phyloP scores from a whole-genome alignment of 2,888 invertebrate species.

The Rhagium mordax region DNA sequence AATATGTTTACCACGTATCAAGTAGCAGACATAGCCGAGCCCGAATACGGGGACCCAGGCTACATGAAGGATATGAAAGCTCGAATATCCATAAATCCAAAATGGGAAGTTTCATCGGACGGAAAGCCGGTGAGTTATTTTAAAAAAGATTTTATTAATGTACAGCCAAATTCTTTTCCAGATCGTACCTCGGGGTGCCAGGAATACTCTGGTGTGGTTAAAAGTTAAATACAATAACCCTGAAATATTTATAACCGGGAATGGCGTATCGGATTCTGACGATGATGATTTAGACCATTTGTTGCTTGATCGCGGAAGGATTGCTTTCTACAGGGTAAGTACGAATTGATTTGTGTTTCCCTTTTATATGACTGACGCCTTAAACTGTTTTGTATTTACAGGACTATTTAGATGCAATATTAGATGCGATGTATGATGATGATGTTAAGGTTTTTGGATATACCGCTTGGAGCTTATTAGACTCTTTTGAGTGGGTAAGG shows the following conservation, averaged over 20 bases:
- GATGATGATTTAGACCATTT: neutral
- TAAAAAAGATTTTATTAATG: neutral
- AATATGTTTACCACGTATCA: constrained; percentile 78
- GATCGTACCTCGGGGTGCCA: constrained; percentile 77
- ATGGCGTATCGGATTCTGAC: constrained; percentile 72
- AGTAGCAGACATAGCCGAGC: constrained; percentile 54
- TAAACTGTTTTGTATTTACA: too few relatives aligned
- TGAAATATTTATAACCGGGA: constrained; percentile 75
- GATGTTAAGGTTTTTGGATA: constrained; percentile 66
- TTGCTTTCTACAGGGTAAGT: constrained; percentile 31
- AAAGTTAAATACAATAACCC: constrained; percentile 75
- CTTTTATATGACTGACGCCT: neutral
- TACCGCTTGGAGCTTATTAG: constrained; percentile 59
- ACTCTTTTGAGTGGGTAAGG: constrained; percentile 71
- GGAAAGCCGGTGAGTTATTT: constrained; percentile 25
- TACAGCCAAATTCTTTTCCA: too few relatives aligned
- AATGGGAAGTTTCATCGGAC: constrained; percentile 7
- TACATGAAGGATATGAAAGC: constrained; percentile 25
- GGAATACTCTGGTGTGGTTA: constrained; percentile 76
- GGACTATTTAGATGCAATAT: constrained; percentile 70
- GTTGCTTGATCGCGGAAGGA: constrained; percentile 20
- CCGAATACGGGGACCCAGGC: constrained; percentile 1
- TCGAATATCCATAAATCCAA: neutral
- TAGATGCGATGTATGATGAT: constrained; percentile 64
- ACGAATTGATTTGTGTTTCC: neutral